Evolutionary conservation across 2,888 invertebrate species (phyloP), one percentile per base, ranked within the genome.

Genomic region (Atrina japonica): DNA sequence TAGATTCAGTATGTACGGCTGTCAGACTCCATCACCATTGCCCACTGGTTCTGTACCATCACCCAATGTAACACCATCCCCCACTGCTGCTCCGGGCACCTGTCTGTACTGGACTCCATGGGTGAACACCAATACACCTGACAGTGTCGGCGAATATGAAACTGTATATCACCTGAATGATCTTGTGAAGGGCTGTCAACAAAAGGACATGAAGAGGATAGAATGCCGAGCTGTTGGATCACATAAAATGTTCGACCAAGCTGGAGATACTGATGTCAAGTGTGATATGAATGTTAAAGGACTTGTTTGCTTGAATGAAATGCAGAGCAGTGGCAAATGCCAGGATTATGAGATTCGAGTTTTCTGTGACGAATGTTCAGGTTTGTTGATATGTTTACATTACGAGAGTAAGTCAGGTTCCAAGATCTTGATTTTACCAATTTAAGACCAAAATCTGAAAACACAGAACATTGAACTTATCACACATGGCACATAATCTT

Each of bases 301-400:
- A 0, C 91, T 96, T 0, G 89, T 93, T 3, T 96, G 96, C 85
- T 59, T 66, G 2, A 91, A 89, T 71, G 90, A 80, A 55, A 70
- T 63, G 16, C 71, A 77, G 21, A 25, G 35, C n/a, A 56, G 55
- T 30, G 65, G 69, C 9, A 65, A 50, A n/a, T 88, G 88, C 61
- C 76, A 80, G 21, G 87, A 88, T 69, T 88, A 87, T 60, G 86
- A 88, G 76, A 82, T 88, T 45, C 58, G 87, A 64, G 86, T 87
- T 30, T 88, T 79, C 76, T 88, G 88, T 66, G 90, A 81, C 40
- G 81, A 81, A 59, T 81, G 81, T 58, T 29, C 66, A 16, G 52
- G 70, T 61, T 49, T 49, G 61, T 25, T n/a, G n/a, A n/a, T n/a
- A n/a, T n/a, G n/a, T n/a, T n/a, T n/a, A n/a, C n/a, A n/a, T n/a